These are phyloP conservation scores for Hemithea aestivaria DNA, from an alignment of 2,888 invertebrate species.

Conservation along the genomic window DNA sequence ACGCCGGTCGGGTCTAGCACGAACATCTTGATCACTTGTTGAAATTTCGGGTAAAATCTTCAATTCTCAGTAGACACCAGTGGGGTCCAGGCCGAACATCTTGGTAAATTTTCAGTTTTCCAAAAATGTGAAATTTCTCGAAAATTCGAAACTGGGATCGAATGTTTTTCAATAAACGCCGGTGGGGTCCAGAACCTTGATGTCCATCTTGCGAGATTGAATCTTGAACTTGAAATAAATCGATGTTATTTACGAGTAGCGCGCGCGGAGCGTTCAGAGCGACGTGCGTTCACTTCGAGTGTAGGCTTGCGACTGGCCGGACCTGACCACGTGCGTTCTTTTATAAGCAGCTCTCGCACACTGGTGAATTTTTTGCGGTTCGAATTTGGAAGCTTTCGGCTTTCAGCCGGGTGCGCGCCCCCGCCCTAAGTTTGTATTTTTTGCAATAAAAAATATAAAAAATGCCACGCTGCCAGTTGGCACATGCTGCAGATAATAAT, in stretches of 20 bases:
- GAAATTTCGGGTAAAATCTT: slow-evolving; percentile 18
- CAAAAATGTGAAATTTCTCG: slow-evolving; percentile 22
- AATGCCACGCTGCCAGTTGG: slow-evolving; percentile 48
- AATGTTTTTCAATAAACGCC: slow-evolving; percentile 61
- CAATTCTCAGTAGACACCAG: slow-evolving; percentile 58
- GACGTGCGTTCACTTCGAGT: slow-evolving; percentile 52
- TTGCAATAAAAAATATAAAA: slow-evolving; percentile 42
- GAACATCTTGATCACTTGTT: slow-evolving; percentile 51
- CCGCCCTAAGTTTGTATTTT: slow-evolving; percentile 58
- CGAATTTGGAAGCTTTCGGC: slow-evolving; percentile 77
- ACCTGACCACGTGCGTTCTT: slow-evolving; percentile 65
- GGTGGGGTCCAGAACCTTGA: slow-evolving; percentile 72
- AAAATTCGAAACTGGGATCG: slow-evolving; percentile 23
- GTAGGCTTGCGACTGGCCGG: slow-evolving; percentile 58
- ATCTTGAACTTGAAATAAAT: slow-evolving; percentile 53
- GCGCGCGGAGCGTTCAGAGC: slow-evolving; percentile 39
- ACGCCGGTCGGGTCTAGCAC: slow-evolving; percentile 63
- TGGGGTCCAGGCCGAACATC: slow-evolving; percentile 64
- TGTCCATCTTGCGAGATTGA: slow-evolving; percentile 56
- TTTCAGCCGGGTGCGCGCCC: slow-evolving; percentile 74
- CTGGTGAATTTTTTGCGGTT: slow-evolving; percentile 74
- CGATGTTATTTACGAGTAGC: slow-evolving; percentile 73
- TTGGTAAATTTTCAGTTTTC: slow-evolving; percentile 32
- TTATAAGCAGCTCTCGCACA: slow-evolving; percentile 64
- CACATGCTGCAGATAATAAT: slow-evolving; percentile 39